Percentiles rank a stretch among this genome's conserved stretches.
Evolutionary conservation across 2,888 invertebrate genomes (phyloP).

Genomic region (Ichneumon xanthorius): DNA sequence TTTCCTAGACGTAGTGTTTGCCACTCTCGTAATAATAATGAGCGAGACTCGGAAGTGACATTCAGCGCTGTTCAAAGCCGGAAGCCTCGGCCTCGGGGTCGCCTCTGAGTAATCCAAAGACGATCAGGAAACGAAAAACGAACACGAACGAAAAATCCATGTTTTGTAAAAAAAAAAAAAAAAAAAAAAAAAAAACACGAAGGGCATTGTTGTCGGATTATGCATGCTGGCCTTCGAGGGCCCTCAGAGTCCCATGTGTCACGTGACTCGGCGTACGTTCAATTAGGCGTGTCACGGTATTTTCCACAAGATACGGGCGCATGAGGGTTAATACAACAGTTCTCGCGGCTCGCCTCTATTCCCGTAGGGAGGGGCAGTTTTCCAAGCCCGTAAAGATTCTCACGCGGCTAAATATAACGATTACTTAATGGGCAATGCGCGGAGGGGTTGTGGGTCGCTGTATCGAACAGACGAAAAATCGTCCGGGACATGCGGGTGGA

Average conservation of each 20-base stretch:
- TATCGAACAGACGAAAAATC: constrained; percentile 13
- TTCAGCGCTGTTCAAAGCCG: constrained; percentile 77
- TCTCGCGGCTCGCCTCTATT: constrained; percentile 27
- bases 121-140: constrained; percentile 51
- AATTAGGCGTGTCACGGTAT: constrained; percentile 76
- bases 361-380: constrained; percentile 74
- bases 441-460: no score
- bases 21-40: not conserved
- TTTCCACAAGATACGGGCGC: constrained; percentile 75
- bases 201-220: no score
- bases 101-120: constrained; percentile 23
- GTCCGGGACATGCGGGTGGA: constrained; percentile 73
- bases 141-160: not conserved
- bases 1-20: not conserved
- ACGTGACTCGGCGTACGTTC: constrained; percentile 68
- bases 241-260: not conserved
- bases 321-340: constrained; percentile 72
- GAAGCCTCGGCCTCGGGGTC: constrained; percentile 71
- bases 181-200: not conserved
- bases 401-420: constrained; percentile 77
- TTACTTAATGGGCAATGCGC: constrained; percentile 37
- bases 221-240: not conserved
- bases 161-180: not conserved
- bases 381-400: constrained; percentile 79
- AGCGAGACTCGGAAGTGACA: constrained; percentile 72